These are phyloP conservation scores for Drosophila mercatorum DNA, from an alignment of 2,888 invertebrate species.

Conservation along the genomic window DNA sequence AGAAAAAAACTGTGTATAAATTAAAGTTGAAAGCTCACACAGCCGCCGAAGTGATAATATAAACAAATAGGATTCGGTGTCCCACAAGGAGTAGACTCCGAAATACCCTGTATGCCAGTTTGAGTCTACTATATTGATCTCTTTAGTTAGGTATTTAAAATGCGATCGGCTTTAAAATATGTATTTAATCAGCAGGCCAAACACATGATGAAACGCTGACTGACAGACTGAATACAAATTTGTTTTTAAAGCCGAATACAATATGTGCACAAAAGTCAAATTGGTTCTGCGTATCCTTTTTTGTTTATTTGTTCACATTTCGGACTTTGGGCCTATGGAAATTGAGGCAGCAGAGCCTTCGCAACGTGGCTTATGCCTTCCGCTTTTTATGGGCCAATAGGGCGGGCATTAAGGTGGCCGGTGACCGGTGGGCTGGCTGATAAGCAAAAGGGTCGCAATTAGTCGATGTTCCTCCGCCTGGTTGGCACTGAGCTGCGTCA, in stretches of 20 bases:
- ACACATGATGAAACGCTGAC: not conserved
- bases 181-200: not conserved
- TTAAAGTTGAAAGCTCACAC: conserved; percentile 33
- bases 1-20: conserved; percentile 43
- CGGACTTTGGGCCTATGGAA: not conserved
- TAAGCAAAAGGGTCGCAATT: conserved; percentile 71
- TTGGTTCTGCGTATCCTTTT: not conserved
- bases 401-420: conserved; percentile 22
- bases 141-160: too few relatives aligned
- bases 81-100: not conserved
- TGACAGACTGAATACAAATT: conserved; percentile 2
- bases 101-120: conserved; percentile 4
- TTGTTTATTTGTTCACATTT: not conserved
- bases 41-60: conserved; percentile 1
- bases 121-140: too few relatives aligned
- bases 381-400: conserved; percentile 13
- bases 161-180: too few relatives aligned
- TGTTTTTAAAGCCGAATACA: not conserved
- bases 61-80: not conserved
- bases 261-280: conserved; percentile 3
- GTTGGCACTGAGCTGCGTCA: conserved; percentile 42
- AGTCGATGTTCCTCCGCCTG: conserved; percentile 53
- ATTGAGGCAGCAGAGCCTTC: conserved; percentile 12
- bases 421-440: conserved; percentile 33
- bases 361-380: conserved; percentile 17